Percentiles rank a stretch among this genome's conserved stretches.
phyloP scores from a whole-genome alignment of 2,888 invertebrate species.

The Hyppa rectilinea region DNA sequence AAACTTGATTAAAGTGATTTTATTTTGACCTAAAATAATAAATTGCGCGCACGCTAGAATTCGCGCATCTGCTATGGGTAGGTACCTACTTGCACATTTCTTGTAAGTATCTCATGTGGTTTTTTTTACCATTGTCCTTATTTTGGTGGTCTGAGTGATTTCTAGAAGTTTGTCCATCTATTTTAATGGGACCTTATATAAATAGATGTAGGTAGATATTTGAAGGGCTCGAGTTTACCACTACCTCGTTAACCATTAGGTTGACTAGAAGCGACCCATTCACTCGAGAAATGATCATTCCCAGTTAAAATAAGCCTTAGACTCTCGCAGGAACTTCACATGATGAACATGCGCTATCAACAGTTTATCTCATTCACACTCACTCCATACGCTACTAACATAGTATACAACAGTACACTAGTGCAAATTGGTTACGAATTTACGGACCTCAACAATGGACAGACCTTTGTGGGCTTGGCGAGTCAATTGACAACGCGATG shows the following conservation, averaged over 20 bases:
- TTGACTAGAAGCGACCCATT: background rate
- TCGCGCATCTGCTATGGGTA: no score
- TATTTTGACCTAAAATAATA: no score
- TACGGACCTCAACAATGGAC: constrained; percentile 41
- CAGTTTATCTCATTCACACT: constrained; percentile 6
- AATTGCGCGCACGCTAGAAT: no score
- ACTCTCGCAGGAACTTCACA: background rate
- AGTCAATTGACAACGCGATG: constrained; percentile 27
- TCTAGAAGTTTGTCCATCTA: no score
- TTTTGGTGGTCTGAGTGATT: no score
- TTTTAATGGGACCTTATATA: no score
- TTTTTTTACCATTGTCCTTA: no score
- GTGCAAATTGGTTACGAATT: constrained; percentile 50
- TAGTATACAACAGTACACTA: constrained; percentile 23
- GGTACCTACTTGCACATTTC: no score
- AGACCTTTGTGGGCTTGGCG: constrained; percentile 27
- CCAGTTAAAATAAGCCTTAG: background rate
- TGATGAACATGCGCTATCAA: background rate
- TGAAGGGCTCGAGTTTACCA: background rate
- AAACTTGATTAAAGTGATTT: no score
- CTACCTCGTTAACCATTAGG: background rate
- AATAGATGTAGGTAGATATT: no score
- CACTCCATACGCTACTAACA: background rate
- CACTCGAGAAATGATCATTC: background rate
- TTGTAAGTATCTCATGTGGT: no score